Base-by-base conservation (phyloP, 2,888 invertebrate genomes). In the Fissipunctia ypsillon region DNA sequence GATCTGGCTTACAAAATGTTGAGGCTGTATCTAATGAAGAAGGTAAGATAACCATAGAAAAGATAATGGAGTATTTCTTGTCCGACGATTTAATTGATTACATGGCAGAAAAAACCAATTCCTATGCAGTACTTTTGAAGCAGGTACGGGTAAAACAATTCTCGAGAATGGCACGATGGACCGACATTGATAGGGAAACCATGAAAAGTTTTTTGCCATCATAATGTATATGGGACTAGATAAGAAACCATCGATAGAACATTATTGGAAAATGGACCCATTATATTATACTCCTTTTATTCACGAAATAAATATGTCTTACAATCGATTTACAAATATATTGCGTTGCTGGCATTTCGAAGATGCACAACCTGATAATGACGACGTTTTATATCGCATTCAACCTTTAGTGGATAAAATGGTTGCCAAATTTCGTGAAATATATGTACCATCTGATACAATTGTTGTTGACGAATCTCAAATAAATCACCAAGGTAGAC, bases 331-430 rank as follows among this genome's bases (percentile, higher is more conserved):
- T 35, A 35, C 35, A 35, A 35, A 35, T 6, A 35, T 35, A 35
- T 35, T 35, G 35, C 35, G 35, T 35, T 35, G 35, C 35, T 35
- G 35, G 35, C 35, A 35, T 35, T 35, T 60, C 64, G 70, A 73
- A 56, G 63, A 80, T 68, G 65, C 61, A 28, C 79, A 76, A 63
- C 73, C 73, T 48, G 76, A 76, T 66, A 76, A 76, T 73, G 69
- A 67, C 50, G 61, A 76, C 61, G 67, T 76, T 73, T 76, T 79
- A 76, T 79, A 73, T 52, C 68, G 69, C 50, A 79, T 76, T 69
- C 76, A 79, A 56, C 73, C 73, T 16, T 70, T 69, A 43, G 56
- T 71, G 43, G 65, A 70, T 70, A 45, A 78, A 25, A 66, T 76
- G 67, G 57, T 72, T 63, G 22, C 28, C 35, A 61, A 70, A 57